Evolutionary conservation across 2,113 vertebrate species (phyloP).

Genomic region (Hiodon alosoides): DNA sequence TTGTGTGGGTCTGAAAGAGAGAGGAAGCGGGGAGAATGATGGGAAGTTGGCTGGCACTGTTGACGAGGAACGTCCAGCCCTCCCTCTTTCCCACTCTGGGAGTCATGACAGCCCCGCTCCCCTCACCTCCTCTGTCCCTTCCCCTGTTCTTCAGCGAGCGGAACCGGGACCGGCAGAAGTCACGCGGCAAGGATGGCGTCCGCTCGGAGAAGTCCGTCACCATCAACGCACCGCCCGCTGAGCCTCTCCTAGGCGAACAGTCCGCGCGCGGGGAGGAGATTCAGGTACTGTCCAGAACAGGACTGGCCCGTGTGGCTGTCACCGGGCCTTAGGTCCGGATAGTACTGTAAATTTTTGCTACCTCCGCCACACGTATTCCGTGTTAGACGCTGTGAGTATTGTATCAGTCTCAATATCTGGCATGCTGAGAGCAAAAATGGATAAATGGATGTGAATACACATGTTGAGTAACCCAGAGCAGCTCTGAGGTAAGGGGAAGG

Average conservation of each 20-base stretch:
- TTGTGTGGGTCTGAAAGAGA: neutral
- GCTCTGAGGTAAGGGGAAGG: neutral
- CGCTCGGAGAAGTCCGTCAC: constrained; percentile 91
- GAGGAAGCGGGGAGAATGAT: neutral
- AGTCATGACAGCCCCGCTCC: constrained; percentile 15
- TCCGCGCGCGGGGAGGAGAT: constrained; percentile 65
- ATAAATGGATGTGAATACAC: too few relatives aligned
- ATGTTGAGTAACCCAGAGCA: neutral
- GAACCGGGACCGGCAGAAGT: constrained; percentile 85
- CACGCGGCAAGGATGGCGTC: constrained; percentile 77
- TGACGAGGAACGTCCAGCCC: neutral
- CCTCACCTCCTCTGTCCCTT: constrained; percentile 25
- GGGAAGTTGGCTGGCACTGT: neutral
- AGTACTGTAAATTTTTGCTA: neutral
- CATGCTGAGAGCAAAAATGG: too few relatives aligned
- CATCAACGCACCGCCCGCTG: constrained; percentile 79
- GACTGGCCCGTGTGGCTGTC: neutral
- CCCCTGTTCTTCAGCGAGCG: constrained; percentile 60
- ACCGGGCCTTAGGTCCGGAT: neutral
- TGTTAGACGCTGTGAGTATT: too few relatives aligned
- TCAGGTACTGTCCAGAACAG: constrained; percentile 65
- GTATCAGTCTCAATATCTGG: too few relatives aligned
- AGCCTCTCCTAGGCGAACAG: constrained; percentile 76
- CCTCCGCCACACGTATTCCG: neutral
- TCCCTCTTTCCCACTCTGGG: neutral